Conservation (phyloP, 2,113 vertebrate species). For the Aspiorhynchus laticeps region DNA sequence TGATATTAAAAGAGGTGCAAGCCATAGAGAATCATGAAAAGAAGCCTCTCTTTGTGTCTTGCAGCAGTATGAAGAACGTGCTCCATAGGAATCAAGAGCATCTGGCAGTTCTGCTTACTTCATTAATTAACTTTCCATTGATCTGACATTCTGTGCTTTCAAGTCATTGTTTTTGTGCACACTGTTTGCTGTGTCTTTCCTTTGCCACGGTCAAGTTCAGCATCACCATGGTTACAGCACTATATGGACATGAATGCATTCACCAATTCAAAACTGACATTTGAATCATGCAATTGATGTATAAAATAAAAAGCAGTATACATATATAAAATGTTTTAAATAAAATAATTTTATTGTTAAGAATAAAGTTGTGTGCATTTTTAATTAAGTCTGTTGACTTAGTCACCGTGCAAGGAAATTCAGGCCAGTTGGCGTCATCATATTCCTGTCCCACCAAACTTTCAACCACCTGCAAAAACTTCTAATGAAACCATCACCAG, state of each 20-base stretch:
- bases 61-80: slow-evolving; percentile 64
- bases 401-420: slow-evolving; percentile 24
- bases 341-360: background rate
- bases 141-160: slow-evolving; percentile 70
- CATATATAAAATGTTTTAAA: background rate
- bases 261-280: background rate
- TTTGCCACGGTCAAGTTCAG: slow-evolving; percentile 32
- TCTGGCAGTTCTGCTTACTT: slow-evolving; percentile 66
- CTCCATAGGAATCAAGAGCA: slow-evolving; percentile 70
- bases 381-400: slow-evolving; percentile 9
- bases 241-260: slow-evolving; percentile 14
- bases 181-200: slow-evolving; percentile 34
- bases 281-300: background rate
- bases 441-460: slow-evolving; percentile 59
- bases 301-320: background rate
- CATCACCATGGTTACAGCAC: slow-evolving; percentile 25
- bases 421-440: slow-evolving; percentile 49
- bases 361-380: background rate
- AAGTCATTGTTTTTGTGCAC: slow-evolving; percentile 63
- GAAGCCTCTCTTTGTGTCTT: slow-evolving; percentile 64
- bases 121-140: slow-evolving; percentile 80
- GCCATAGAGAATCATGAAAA: slow-evolving; percentile 17
- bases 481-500: slow-evolving; percentile 79
- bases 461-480: slow-evolving; percentile 75
- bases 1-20: slow-evolving; percentile 10